Base-by-base conservation (phyloP, 2,888 invertebrate species). In the Galeruca laticollis region DNA sequence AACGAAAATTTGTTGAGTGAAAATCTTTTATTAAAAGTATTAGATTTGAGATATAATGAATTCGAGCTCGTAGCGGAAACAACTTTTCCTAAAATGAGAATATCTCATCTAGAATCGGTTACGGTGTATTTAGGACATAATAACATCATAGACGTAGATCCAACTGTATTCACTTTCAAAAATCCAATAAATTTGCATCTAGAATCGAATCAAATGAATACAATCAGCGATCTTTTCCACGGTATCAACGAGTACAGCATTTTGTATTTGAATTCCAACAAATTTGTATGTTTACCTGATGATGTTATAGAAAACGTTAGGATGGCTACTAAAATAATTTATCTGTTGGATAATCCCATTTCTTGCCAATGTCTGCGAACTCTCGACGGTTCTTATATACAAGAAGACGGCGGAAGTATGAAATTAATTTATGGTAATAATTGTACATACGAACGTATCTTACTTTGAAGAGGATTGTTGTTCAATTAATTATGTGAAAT, bases 21-120 rank as follows among this genome's bases (percentile, higher is more conserved):
- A 1, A 74, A 77, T 54, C 51, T 67, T 8, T 70, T 67, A 31
- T 52, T 82, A 20, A 60, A 62, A 6, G 8, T 75, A 13, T 52
- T 82, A 4, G 77, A 81, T 70, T 71, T 81, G 57, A 76, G 77
- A 20, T 75, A 74, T 51, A 82, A 82, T 60, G 9, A 61, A 15
- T 73, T 82, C 6, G 70, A 66, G 13, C 68, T 57, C 18, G 68
- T 82, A 10, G 59, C 64, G 37, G 10, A 60, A 68, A 54, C 40
- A 4, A 15, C 57, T 73, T 15, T 78, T 78, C 49, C 72, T 71
- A 15, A 74, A 75, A 54, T 66, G 0, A n/a, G 49, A 51, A 59
- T 59, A 11, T 51, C 59, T 6, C 60, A 65, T 13, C 33, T 51
- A 11, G 43, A 60, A 9, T n/a, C 60, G 2, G 54, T 79, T 2